Evolutionary conservation across 2,113 vertebrate genomes (phyloP).

Genomic region (Circaetus gallicus): DNA sequence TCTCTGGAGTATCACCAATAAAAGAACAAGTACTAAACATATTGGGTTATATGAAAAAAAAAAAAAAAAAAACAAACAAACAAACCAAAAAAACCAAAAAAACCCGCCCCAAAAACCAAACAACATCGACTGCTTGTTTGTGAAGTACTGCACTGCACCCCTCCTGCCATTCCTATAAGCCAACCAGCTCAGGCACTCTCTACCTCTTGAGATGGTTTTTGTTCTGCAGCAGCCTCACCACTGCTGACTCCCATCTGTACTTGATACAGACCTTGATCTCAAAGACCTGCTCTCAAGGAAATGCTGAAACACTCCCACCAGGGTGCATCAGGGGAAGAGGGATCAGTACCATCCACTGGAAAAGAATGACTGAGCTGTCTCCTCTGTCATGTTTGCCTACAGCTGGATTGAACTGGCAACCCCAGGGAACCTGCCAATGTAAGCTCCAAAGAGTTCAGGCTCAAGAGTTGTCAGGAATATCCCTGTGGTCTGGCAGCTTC

Average conservation of each 20-base stretch:
- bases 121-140: accelerated
- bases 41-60: accelerated
- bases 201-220: accelerated
- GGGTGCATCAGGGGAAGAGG: neutral
- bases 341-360: too few relatives aligned
- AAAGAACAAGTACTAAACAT: neutral
- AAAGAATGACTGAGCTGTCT: neutral
- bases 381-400: accelerated
- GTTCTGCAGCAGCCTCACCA: neutral
- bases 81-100: too few relatives aligned
- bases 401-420: neutral
- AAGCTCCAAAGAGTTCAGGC: neutral
- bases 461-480: neutral
- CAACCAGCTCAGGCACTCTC: neutral
- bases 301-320: neutral
- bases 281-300: neutral
- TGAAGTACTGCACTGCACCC: neutral
- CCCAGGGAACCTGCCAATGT: neutral
- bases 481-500: neutral
- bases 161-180: neutral
- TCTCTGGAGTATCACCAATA: neutral
- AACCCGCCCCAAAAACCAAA: too few relatives aligned
- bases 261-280: neutral
- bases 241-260: neutral
- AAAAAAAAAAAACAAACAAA: accelerated